Base-by-base conservation (phyloP, 2,797 vertebrate species). In the Periophthalmus magnuspinnatus region DNA sequence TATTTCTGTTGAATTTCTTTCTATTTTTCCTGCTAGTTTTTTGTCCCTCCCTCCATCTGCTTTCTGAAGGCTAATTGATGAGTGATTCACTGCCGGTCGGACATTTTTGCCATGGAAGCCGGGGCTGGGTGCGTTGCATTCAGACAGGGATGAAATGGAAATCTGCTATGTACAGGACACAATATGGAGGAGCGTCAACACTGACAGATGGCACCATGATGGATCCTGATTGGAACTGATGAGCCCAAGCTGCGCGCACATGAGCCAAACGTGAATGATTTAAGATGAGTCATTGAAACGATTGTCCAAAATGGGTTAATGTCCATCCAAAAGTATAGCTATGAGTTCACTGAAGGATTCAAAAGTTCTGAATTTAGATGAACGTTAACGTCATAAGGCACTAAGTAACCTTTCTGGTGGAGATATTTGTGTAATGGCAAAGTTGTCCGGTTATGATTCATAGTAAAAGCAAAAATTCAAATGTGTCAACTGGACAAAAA, bases 161-260 rank as follows among this genome's bases (percentile, higher is more conserved):
- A 83, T 85, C 82, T 84, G 84, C 77, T 82, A 71, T 75, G 48
- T 71, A 65, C 77, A 56, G 45, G 41, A 71, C 34, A 68, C 83
- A 83, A 79, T 83, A 83, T 81, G 82, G 76, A 22, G 48, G 71
- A 81, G 62, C 72, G 74, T 83, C 81, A 84, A 85, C 77, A 75
- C 58, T 66, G 79, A 82, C 82, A 88, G 86, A 89, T 81, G 85
- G 84, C 41, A 22, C 65, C 72, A 88, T 81, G 85, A 88, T 81
- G 75, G 78, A 70, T 62, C 24, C 72, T 76, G 76, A 80, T 79
- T 82, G 73, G 69, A 83, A 68, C 57, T 34, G 69, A 75, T 74
- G 75, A 77, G 65, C 65, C 52, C 67, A 32, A 67, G 77, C 50
- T 58, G 48, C 0, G 14, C 21, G 74, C 19, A 21, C 41, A 32